phyloP scores from a whole-genome alignment of 1,140 invertebrate species.

The Microvelia longipes region DNA sequence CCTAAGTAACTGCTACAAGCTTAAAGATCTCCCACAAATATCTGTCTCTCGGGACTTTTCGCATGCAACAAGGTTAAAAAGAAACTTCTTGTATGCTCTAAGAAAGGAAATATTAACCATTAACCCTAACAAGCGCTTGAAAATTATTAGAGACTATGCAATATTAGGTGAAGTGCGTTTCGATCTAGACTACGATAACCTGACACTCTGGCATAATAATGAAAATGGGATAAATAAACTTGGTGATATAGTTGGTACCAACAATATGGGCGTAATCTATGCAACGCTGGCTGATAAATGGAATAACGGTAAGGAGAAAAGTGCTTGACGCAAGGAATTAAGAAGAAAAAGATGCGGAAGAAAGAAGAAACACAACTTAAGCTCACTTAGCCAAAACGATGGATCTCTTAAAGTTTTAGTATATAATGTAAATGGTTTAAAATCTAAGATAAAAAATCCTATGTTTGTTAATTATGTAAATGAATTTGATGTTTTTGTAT shows the following conservation, averaged over 20 bases:
- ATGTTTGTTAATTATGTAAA: neutral
- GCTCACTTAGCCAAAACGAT: neutral
- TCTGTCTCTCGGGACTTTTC: neutral
- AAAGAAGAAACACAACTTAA: neutral
- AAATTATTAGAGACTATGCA: neutral
- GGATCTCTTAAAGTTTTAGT: neutral
- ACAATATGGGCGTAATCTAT: neutral
- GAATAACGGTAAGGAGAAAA: neutral
- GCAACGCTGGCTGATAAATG: neutral
- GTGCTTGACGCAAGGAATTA: neutral
- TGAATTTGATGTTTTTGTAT: neutral
- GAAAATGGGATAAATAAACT: neutral
- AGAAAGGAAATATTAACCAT: neutral
- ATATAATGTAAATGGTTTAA: neutral
- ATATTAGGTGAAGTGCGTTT: neutral
- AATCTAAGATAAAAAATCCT: neutral
- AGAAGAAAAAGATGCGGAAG: neutral
- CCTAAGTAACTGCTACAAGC: neutral
- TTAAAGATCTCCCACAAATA: neutral
- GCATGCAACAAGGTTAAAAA: neutral
- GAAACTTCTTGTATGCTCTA: neutral
- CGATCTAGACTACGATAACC: neutral
- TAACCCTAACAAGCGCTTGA: neutral
- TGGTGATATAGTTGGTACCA: neutral
- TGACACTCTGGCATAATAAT: neutral